Evolutionary conservation across 2,113 vertebrate genomes (phyloP).

Genomic region (Deroptyus accipitrinus): DNA sequence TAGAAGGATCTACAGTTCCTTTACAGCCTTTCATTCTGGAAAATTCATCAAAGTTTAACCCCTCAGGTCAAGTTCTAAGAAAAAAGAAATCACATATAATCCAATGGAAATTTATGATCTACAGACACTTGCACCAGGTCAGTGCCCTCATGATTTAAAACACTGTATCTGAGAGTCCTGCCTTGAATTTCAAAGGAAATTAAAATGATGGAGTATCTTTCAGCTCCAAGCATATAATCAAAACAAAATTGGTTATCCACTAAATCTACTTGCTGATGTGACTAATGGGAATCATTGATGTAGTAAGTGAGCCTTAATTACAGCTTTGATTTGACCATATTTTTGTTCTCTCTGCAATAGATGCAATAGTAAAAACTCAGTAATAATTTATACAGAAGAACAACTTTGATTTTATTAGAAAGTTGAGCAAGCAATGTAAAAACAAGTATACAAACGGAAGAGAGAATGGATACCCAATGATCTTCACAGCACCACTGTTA

Average conservation of each 20-base stretch:
- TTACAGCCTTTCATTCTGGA: neutral
- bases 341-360: neutral
- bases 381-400: neutral
- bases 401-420: neutral
- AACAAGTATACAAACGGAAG: neutral
- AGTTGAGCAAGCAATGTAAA: neutral
- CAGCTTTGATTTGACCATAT: neutral
- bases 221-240: neutral
- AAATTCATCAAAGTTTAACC: neutral
- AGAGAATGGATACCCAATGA: neutral
- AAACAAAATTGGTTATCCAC: slow-evolving; percentile 3
- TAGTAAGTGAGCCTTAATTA: slow-evolving; percentile 7
- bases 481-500: fast-evolving
- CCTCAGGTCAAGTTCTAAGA: neutral
- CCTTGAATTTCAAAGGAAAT: neutral
- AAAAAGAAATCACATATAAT: neutral
- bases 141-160: neutral
- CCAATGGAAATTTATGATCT: neutral
- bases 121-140: neutral
- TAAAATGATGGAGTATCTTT: neutral
- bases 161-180: neutral
- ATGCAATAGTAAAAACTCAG: neutral
- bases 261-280: neutral
- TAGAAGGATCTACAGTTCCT: neutral
- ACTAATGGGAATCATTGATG: slow-evolving; percentile 20